These are phyloP conservation scores for Papilio machaon DNA, from an alignment of 1,140 invertebrate species.

Conservation along the genomic window DNA sequence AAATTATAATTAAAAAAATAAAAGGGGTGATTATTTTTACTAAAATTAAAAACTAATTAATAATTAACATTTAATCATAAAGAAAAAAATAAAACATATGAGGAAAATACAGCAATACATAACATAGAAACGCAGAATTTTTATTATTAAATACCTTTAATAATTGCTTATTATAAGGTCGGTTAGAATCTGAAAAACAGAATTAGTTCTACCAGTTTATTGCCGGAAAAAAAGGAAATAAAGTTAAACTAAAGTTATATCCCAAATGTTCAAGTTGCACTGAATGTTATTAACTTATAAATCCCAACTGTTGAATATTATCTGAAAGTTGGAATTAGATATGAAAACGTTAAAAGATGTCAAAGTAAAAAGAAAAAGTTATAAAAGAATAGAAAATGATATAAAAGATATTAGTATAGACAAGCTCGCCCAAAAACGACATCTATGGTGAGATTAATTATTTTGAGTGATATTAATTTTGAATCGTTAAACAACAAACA, in stretches of 20 bases:
- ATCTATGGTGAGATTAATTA: too few relatives aligned
- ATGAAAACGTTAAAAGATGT: neutral
- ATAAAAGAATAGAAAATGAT: slow-evolving; percentile 13
- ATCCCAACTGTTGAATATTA: slow-evolving; percentile 44
- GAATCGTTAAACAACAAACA: neutral
- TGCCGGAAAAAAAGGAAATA: neutral
- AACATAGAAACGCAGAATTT: slow-evolving; percentile 34
- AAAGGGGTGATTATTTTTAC: neutral
- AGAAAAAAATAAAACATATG: slow-evolving; percentile 34
- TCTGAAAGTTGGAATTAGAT: slow-evolving; percentile 46
- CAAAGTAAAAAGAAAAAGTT: neutral
- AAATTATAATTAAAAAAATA: neutral
- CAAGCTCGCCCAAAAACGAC: neutral
- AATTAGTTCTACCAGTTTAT: slow-evolving; percentile 28
- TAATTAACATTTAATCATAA: slow-evolving; percentile 35
- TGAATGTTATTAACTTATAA: slow-evolving; percentile 9
- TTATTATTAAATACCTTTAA: slow-evolving; percentile 39
- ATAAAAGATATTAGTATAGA: slow-evolving; percentile 1
- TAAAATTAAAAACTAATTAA: slow-evolving; percentile 35
- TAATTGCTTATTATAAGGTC: slow-evolving; percentile 47
- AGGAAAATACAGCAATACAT: slow-evolving; percentile 42
- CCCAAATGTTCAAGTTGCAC: slow-evolving; percentile 9
- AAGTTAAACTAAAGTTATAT: neutral
- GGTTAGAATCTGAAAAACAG: slow-evolving; percentile 48
- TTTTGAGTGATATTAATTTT: neutral